These are phyloP conservation scores for Choloepus didactylus DNA, from an alignment of 2,797 vertebrate species.

Conservation along the genomic window DNA sequence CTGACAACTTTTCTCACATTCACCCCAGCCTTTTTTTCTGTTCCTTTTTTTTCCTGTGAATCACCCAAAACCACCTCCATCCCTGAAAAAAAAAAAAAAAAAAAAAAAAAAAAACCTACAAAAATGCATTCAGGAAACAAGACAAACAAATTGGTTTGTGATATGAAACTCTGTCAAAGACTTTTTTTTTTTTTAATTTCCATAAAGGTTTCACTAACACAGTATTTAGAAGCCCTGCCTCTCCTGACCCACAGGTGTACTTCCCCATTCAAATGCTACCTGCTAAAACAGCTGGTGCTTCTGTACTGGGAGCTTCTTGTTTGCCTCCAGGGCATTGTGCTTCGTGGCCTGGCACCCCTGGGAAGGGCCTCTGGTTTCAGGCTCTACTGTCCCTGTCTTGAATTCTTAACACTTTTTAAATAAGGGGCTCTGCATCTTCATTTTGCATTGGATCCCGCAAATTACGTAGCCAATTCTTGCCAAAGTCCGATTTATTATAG, in stretches of 20 bases:
- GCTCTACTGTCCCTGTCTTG: neutral
- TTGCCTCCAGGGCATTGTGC: neutral
- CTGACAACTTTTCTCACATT: neutral
- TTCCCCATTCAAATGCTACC: neutral
- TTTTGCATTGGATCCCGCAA: neutral
- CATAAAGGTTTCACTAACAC: neutral
- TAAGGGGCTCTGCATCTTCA: neutral
- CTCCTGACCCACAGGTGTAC: neutral
- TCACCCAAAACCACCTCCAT: neutral
- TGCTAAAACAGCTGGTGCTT: neutral
- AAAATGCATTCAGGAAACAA: neutral
- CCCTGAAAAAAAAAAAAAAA: neutral
- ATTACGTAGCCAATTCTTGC: neutral
- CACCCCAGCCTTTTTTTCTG: neutral
- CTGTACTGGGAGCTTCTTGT: neutral
- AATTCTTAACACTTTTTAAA: neutral
- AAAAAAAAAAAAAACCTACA: neutral
- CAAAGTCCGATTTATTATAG: neutral
- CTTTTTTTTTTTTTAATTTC: neutral
- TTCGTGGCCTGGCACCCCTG: too few species aligned
- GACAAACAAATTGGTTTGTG: neutral
- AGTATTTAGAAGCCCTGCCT: neutral
- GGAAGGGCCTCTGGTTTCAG: too few species aligned
- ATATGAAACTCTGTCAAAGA: neutral
- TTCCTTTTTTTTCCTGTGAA: neutral